phyloP scores from a whole-genome alignment of 1,140 invertebrate species.

The Triops longicaudatus region DNA sequence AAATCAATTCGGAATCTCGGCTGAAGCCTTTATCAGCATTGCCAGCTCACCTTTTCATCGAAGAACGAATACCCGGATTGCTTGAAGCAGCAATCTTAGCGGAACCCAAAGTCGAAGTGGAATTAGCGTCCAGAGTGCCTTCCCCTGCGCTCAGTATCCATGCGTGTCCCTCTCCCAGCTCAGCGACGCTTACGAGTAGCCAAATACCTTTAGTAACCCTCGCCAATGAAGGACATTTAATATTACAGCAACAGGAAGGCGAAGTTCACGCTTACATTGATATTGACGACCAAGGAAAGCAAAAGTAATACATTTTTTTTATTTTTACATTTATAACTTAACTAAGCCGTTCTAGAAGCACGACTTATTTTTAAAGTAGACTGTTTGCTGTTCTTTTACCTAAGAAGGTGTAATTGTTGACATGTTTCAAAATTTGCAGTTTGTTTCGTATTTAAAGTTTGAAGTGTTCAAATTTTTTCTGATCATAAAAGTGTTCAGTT shows the following conservation, averaged over 20 bases:
- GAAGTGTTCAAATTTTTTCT: too few relatives aligned
- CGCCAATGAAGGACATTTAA: background rate
- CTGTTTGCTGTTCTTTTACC: too few relatives aligned
- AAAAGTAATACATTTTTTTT: background rate
- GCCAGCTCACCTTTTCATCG: slow-evolving; percentile 29
- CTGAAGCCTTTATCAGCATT: slow-evolving; percentile 30
- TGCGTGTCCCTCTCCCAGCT: background rate
- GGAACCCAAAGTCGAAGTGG: slow-evolving; percentile 54
- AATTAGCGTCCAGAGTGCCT: slow-evolving; percentile 40
- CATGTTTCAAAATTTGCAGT: background rate
- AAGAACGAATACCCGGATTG: slow-evolving; percentile 34
- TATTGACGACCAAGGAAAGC: slow-evolving; percentile 21
- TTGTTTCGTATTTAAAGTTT: too few relatives aligned
- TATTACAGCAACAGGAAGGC: slow-evolving; percentile 23
- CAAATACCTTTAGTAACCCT: slow-evolving; percentile 6
- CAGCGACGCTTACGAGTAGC: background rate
- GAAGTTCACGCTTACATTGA: slow-evolving; percentile 24
- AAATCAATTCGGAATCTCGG: slow-evolving; percentile 22
- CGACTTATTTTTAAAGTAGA: too few relatives aligned
- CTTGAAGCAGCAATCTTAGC: slow-evolving; percentile 76
- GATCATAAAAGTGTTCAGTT: too few relatives aligned
- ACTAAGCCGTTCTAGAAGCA: too few relatives aligned
- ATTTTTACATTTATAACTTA: too few relatives aligned
- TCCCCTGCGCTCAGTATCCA: slow-evolving; percentile 34
- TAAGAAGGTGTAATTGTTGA: too few relatives aligned